Percentiles rank a stretch among this genome's conserved stretches.
These are phyloP conservation scores for Anolis carolinensis DNA, from an alignment of 2,113 vertebrate species.

Conservation along the genomic window DNA sequence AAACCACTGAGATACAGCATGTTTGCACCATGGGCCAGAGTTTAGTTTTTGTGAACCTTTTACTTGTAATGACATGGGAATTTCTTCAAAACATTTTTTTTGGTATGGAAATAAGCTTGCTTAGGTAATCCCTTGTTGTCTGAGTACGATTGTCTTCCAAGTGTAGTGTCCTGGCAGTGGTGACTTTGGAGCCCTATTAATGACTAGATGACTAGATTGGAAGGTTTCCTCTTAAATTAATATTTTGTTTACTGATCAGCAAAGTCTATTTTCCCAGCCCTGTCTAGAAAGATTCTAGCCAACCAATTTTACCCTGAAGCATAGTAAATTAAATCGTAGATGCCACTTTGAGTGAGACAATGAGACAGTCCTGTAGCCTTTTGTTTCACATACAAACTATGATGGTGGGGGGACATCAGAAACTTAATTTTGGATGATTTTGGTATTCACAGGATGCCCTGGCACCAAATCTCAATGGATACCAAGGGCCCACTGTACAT, in stretches of 20 bases:
- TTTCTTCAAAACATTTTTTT: neutral
- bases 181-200: too few species aligned
- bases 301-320: neutral
- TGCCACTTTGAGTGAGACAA: neutral
- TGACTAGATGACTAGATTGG: neutral
- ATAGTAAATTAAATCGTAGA: neutral
- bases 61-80: constrained; percentile 32
- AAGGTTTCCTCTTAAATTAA: constrained; percentile 5
- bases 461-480: too few species aligned
- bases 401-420: too few species aligned
- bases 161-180: too few species aligned
- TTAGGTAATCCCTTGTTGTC: too few species aligned
- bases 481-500: too few species aligned
- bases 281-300: neutral
- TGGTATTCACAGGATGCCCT: too few species aligned
- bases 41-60: neutral
- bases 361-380: neutral
- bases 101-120: neutral
- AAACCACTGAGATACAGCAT: too few species aligned
- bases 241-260: constrained; percentile 24
- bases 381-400: constrained; percentile 21
- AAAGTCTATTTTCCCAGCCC: neutral
- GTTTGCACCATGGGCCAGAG: neutral
- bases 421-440: too few species aligned
- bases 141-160: too few species aligned